Conservation (phyloP, 2,888 invertebrate genomes). For the Ischnus inquisitorius region DNA sequence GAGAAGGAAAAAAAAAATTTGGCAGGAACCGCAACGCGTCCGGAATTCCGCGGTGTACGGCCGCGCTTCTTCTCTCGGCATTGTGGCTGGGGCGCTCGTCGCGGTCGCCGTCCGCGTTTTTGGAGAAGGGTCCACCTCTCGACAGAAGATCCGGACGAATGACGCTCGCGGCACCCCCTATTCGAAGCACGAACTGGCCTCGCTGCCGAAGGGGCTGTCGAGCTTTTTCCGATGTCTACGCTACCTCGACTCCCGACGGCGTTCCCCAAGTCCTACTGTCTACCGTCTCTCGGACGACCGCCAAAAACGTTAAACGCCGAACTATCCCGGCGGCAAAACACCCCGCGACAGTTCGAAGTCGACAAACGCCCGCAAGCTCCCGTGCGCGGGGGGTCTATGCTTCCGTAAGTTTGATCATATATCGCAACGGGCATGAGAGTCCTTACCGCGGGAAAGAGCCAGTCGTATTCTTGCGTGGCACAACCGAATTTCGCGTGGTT, state of each 20-base stretch:
- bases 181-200: conserved; percentile 61
- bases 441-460: too few relatives aligned
- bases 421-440: conserved; percentile 26
- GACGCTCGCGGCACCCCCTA: conserved; percentile 50
- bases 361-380: conserved; percentile 57
- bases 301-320: conserved; percentile 63
- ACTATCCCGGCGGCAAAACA: conserved; percentile 30
- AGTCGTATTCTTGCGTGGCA: conserved; percentile 28
- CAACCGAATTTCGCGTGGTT: conserved; percentile 42
- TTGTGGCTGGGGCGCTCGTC: conserved; percentile 42
- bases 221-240: conserved; percentile 58
- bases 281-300: conserved; percentile 60
- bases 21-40: conserved; percentile 63
- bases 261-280: conserved; percentile 21
- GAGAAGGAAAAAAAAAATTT: conserved; percentile 32
- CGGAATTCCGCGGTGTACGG: conserved; percentile 45
- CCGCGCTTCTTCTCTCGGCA: conserved; percentile 24
- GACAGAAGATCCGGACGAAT: conserved; percentile 60
- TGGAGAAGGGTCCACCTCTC: conserved; percentile 21
- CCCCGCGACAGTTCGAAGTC: conserved; percentile 59
- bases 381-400: conserved; percentile 28
- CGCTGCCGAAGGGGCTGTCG: conserved; percentile 46
- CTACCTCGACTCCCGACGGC: conserved; percentile 26
- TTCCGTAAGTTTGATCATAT: conserved; percentile 53
- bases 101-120: conserved; percentile 32